Base-by-base conservation (phyloP, 1,140 invertebrate species). In the Anthonomus grandis region DNA sequence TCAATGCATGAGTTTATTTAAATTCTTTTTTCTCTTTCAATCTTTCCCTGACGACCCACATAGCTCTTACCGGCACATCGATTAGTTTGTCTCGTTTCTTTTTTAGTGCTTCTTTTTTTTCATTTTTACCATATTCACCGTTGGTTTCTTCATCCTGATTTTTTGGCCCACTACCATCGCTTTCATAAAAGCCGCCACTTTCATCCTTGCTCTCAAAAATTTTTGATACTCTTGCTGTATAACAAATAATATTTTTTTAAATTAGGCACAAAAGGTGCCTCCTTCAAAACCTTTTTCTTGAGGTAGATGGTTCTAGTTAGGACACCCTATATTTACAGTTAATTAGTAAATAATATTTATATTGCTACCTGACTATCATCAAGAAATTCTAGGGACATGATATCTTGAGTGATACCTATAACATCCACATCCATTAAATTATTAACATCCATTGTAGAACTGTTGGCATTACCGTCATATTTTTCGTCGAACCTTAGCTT, bases 121-220 rank as follows among this genome's bases (percentile, higher is more conserved):
- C 19, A 12, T 21, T 21, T 42, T 21, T 18, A 18, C 39, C 39
- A 42, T 15, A 42, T 42, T 18, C 39, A 42, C 39, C 39, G 19
- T 18, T 21, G 19, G 12, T 42, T 18, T 21, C 19, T 42, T 42
- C 19, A 4, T 42, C 39, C 15, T 42, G 13, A 21, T 42, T 42
- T n/a, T 42, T 42, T 42, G 39, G 15, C 19, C 13, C 21, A 42
- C 39, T 42, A 18, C 13, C 39, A 42, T 42, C 39, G 15, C 39
- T 42, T 42, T 42, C 22, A 31, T 31, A 31, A 31, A 8, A 8
- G 27, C n/a, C 27, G 27, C n/a, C 27, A n/a, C 6, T 31, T 31
- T 31, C 27, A n/a, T 31, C 6, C 6, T 31, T 8, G 27, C 27
- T 31, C 27, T 31, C 27, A n/a, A n/a, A n/a, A 31, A 8, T 31